Base-by-base conservation (phyloP, 2,797 vertebrate genomes). In the Bradypus variegatus region DNA sequence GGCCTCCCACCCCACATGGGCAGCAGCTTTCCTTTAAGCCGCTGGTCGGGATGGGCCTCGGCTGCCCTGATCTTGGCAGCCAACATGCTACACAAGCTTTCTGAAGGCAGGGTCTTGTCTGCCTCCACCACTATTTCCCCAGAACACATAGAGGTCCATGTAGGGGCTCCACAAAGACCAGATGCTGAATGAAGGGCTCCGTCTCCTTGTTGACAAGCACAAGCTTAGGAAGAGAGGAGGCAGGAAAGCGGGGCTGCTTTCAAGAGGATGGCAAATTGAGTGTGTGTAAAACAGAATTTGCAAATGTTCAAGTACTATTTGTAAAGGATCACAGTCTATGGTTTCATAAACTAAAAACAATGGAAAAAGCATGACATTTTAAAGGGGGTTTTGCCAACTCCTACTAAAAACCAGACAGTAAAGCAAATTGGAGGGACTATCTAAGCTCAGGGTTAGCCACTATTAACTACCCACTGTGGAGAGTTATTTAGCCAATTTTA, bases 111-210 rank as follows among this genome's bases (percentile, higher is more conserved):
- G 48, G 41, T 6, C 29, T n/a, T 70, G 55, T 19, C 16, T 53
- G 81, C 62, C 79, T 83, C 25, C 48, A 13, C 50, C 80, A 31
- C 33, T 2, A 27, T 16, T 62, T 21, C 89, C 27, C 0, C 0
- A 58, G 79, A 38, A 45, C 29, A 53, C 2, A 9, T 9, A 65
- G 19, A 0, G 1, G 48, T 1, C 8, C 0, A 13, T 9, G 2
- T 6, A 12, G 36, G 27, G 3, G 31, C 33, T 76, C 36, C 7
- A 23, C n/a, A 11, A 16, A 11, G 31, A 19, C 33, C 1, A 18
- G 65, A 21, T 0, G 8, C 67, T 36, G 67, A 36, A 36, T 19
- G n/a, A 36, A 15, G 4, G 7, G 36, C 36, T 48, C 38, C 33
- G 65, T 7, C 41, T 55, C 25, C 8, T 29, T 8, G 31, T 69